Evolutionary conservation across 1,140 invertebrate species (phyloP), one percentile per base, ranked within the genome.

Genomic region (Helicoverpa armigera): DNA sequence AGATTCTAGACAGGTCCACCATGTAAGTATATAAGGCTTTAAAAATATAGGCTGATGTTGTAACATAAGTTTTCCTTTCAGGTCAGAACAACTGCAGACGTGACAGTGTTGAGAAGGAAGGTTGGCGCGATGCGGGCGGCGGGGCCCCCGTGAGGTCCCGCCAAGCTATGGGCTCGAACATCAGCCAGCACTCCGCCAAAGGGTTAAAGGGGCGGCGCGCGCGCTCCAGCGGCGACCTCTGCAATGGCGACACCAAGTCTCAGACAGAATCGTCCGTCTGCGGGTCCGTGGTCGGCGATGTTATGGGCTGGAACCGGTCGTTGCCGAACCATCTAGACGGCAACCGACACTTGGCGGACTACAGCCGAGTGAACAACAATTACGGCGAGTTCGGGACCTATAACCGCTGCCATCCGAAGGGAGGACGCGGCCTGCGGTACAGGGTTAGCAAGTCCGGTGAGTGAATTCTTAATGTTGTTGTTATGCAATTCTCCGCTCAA

Each of bases 291-390:
- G 93, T 92, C 78, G 95, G 89, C 53, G 94, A 94, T 81, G 91
- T 92, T 82, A 93, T 93, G 89, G 91, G 92, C 35, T 94, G 94
- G 92, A 95, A 94, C 80, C 87, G 94, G 67, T 97, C 97, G 14
- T 89, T 97, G 80, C 97, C 97, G 2, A 97, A 97, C 92, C 96
- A 97, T 90, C 91, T 97, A 82, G 97, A 97, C 87, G 96, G 96
- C 58, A 96, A 96, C 84, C 82, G 95, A 95, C 89, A 96, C 88
- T 87, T 94, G 79, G 94, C 95, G 23, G 96, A 95, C 77, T 96
- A 96, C 87, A 96, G 96, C 86, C 87, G 94, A 51, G 95, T 95
- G 14, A 96, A 96, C 86, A 97, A 96, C 84, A 96, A 97, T 89
- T 95, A 95, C 85, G 96, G 96, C 0, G 92, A 95, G 48, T 88